phyloP scores from a whole-genome alignment of 2,113 vertebrate species.

The Bubo scandiacus region DNA sequence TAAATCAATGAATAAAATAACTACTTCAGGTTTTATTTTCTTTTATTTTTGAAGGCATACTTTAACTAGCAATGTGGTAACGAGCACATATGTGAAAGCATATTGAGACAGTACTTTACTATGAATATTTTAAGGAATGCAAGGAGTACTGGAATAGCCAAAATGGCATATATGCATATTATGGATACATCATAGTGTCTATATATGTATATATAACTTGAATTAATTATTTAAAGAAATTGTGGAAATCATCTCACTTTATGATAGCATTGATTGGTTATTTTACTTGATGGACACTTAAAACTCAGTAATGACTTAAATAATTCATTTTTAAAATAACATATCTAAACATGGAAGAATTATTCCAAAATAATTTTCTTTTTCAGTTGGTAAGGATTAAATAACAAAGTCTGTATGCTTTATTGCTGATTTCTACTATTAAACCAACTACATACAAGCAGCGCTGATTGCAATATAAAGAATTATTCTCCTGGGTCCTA shows the following conservation, averaged over 20 bases:
- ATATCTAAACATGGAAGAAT: background rate
- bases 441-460: constrained; percentile 70
- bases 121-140: constrained; percentile 36
- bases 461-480: constrained; percentile 75
- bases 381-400: constrained; percentile 70
- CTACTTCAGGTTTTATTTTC: background rate
- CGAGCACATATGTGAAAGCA: constrained; percentile 18
- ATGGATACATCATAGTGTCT: background rate
- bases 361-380: constrained; percentile 1
- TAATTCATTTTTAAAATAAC: constrained; percentile 45
- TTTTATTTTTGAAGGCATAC: background rate
- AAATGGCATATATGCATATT: background rate
- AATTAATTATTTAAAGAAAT: constrained; percentile 14
- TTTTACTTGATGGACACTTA: constrained; percentile 3
- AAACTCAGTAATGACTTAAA: background rate
- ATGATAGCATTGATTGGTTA: background rate
- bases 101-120: constrained; percentile 29
- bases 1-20: background rate
- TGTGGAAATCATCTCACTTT: background rate
- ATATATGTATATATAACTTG: background rate
- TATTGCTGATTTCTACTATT: constrained; percentile 70
- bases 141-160: background rate
- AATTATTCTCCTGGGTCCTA: constrained; percentile 74
- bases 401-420: constrained; percentile 67
- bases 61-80: constrained; percentile 32